These are phyloP conservation scores for Drosophila busckii DNA, from an alignment of 1,140 invertebrate species.

Conservation along the genomic window DNA sequence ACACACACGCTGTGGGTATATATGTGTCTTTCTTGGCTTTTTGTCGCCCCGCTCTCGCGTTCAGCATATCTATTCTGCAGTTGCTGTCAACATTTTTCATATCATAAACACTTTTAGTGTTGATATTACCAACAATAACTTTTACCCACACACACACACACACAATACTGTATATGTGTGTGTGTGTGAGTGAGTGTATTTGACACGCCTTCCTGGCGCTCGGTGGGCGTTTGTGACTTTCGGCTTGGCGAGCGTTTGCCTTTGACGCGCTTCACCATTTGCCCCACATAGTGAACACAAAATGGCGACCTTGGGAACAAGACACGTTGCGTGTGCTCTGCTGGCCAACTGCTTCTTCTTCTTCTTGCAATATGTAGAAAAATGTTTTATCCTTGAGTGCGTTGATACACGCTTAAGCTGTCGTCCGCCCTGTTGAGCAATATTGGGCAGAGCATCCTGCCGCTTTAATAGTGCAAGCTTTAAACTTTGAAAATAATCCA, in stretches of 20 bases:
- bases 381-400: too few species aligned
- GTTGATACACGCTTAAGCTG: too few species aligned
- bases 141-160: conserved; percentile 33
- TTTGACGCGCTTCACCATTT: conserved; percentile 27
- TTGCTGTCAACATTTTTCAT: conserved; percentile 77
- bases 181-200: conserved; percentile 5
- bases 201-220: conserved; percentile 43
- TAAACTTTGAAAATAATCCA: too few species aligned
- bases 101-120: conserved; percentile 77
- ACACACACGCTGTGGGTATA: conserved; percentile 6
- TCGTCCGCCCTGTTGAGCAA: too few species aligned
- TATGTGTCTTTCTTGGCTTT: conserved; percentile 11
- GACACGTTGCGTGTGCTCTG: conserved; percentile 7
- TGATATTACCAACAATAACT: conserved; percentile 77
- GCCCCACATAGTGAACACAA: conserved; percentile 25
- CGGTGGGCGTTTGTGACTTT: conserved; percentile 13
- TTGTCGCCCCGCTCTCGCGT: conserved; percentile 5
- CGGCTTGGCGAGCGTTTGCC: conserved; percentile 7
- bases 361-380: too few species aligned
- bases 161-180: conserved; percentile 16
- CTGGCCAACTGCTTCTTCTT: too few species aligned
- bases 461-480: too few species aligned
- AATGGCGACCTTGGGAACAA: conserved; percentile 23
- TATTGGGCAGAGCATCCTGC: too few species aligned
- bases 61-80: conserved; percentile 65